These are phyloP conservation scores for Cairina moschata DNA, from an alignment of 2,113 vertebrate genomes.

Conservation along the genomic window DNA sequence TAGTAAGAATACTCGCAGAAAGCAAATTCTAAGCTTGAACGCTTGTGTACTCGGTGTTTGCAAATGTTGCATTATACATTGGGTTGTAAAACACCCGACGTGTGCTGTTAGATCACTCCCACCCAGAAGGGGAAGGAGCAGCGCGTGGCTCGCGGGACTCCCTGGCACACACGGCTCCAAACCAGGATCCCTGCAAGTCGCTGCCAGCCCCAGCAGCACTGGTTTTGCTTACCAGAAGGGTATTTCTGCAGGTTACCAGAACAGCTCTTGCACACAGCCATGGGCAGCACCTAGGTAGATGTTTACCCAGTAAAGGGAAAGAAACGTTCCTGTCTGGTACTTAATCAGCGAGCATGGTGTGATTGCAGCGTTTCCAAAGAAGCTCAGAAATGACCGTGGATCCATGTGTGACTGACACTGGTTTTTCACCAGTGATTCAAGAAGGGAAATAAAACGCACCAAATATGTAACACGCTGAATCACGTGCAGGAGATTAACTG, in stretches of 20 bases:
- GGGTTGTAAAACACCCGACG: not conserved
- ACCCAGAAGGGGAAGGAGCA: not conserved
- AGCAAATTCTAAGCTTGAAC: not conserved
- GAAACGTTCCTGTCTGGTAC: accelerated
- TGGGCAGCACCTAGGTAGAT: not conserved
- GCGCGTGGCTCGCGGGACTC: not conserved
- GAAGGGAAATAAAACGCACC: not conserved
- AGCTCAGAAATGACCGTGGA: not conserved
- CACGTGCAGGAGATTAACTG: not conserved
- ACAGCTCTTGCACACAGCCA: accelerated
- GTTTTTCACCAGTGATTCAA: not conserved
- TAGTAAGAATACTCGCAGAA: not conserved
- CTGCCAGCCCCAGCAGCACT: accelerated
- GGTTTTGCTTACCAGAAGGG: not conserved
- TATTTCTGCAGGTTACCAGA: not conserved
- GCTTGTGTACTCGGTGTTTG: not conserved
- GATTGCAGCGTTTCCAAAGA: accelerated
- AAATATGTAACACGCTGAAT: not conserved
- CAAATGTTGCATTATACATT: not conserved
- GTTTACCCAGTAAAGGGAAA: not conserved
- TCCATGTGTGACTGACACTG: accelerated
- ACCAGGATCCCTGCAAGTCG: not conserved
- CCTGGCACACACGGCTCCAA: not conserved
- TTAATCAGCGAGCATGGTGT: accelerated
- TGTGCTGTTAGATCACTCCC: not conserved